Conservation (phyloP, 92 coral and sea anemone species). For the Umimayanthus kanabou region DNA sequence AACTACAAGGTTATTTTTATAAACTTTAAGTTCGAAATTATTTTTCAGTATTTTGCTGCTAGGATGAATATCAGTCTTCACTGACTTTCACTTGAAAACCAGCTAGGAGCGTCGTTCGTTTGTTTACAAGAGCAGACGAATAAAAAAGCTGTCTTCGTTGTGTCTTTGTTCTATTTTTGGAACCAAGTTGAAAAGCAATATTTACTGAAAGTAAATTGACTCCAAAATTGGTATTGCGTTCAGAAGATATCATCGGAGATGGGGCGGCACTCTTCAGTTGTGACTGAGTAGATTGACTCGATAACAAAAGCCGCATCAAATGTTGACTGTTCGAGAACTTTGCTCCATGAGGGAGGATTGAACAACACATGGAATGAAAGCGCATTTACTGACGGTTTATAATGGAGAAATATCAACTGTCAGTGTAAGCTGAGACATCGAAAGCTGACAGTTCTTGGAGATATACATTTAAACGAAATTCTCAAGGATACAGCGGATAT, state of each 20-base stretch:
- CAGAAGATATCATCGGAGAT: constrained; percentile 1
- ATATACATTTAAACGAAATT: background rate
- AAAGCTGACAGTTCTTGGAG: background rate
- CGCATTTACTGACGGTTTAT: background rate
- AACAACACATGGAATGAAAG: background rate
- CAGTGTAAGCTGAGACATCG: background rate
- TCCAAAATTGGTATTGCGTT: constrained; percentile 12
- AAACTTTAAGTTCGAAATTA: background rate
- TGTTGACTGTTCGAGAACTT: too few relatives aligned
- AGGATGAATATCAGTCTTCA: background rate
- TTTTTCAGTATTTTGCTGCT: background rate
- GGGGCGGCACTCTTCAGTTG: background rate
- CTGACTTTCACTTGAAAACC: background rate
- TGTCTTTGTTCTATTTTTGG: constrained; percentile 9
- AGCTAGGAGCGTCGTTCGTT: background rate
- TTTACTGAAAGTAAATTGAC: constrained; percentile 12
- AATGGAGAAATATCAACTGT: background rate
- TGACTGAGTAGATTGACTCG: background rate
- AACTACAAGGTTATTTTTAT: background rate
- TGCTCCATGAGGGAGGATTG: too few relatives aligned
- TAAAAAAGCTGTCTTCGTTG: background rate
- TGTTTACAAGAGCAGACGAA: background rate
- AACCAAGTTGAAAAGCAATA: constrained; percentile 9
- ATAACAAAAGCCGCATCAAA: background rate
- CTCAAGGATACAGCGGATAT: constrained; percentile 21